phyloP scores from a whole-genome alignment of 1,140 invertebrate species.

The Pseudomyrmex flavicornis region DNA sequence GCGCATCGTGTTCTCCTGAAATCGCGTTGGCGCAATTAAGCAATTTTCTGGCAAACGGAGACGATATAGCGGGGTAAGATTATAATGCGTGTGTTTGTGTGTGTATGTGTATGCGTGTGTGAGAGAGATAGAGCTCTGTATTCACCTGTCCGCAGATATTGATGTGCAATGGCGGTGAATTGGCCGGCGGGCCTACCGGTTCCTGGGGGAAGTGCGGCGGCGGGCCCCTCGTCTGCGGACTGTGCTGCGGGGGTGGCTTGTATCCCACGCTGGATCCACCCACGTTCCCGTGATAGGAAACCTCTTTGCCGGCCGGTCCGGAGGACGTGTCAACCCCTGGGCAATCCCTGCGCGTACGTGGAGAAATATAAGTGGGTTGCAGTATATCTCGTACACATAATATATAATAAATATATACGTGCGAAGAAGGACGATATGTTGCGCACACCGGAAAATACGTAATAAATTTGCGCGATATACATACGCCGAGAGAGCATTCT shows the following conservation, averaged over 20 bases:
- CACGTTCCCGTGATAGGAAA: constrained; percentile 81
- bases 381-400: neutral
- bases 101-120: too few species aligned
- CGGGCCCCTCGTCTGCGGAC: constrained; percentile 78
- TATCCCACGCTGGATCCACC: constrained; percentile 80
- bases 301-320: constrained; percentile 81
- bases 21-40: constrained; percentile 3
- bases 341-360: constrained; percentile 76
- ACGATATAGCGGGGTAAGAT: neutral
- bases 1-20: constrained; percentile 83
- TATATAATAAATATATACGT: neutral
- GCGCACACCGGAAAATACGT: constrained; percentile 32
- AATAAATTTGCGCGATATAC: constrained; percentile 43
- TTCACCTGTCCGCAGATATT: constrained; percentile 84
- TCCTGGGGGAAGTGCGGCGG: constrained; percentile 80
- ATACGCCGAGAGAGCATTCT: neutral
- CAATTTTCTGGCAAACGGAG: neutral
- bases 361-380: constrained; percentile 19
- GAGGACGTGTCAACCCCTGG: constrained; percentile 82
- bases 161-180: constrained; percentile 84
- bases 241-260: constrained; percentile 81
- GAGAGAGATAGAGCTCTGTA: neutral
- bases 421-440: neutral
- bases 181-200: constrained; percentile 77
- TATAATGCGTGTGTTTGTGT: too few species aligned